These are phyloP conservation scores for Eupeodes corollae DNA, from an alignment of 1,140 invertebrate genomes.

Conservation along the genomic window DNA sequence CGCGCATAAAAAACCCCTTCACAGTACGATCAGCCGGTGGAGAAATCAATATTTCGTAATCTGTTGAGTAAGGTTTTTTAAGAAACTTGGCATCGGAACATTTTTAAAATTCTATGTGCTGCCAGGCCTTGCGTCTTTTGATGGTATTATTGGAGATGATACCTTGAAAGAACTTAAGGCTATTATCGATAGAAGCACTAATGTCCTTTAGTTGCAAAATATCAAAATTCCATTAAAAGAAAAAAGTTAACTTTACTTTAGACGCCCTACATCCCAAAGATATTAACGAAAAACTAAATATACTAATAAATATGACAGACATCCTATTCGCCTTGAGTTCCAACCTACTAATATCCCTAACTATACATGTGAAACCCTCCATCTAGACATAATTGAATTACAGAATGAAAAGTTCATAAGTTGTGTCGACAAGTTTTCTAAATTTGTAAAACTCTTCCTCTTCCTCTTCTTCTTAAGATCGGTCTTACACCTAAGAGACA, in stretches of 20 bases:
- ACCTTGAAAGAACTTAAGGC: constrained; percentile 4
- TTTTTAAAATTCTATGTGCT: constrained; percentile 1
- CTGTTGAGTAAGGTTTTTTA: neutral
- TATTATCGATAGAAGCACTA: constrained; percentile 2
- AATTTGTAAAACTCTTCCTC: constrained; percentile 6
- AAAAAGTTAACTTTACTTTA: neutral
- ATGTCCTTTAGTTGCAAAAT: neutral
- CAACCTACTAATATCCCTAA: constrained; percentile 6
- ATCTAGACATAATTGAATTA: constrained; percentile 4
- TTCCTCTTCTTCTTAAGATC: too few relatives aligned
- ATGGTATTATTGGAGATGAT: constrained; percentile 6
- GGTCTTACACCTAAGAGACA: constrained; percentile 4
- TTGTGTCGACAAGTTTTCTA: constrained; percentile 11
- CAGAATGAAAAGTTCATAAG: constrained; percentile 4
- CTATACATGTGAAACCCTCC: constrained; percentile 4
- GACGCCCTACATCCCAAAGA: too few relatives aligned
- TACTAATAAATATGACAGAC: constrained; percentile 4
- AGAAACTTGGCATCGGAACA: neutral
- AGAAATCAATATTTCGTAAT: neutral
- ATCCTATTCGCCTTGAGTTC: constrained; percentile 1
- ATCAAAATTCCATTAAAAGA: constrained; percentile 1
- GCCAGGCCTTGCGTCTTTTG: constrained; percentile 1
- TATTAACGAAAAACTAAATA: too few relatives aligned
- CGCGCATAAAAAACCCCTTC: too few relatives aligned
- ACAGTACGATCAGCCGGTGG: neutral